Evolutionary conservation across 2,888 invertebrate genomes (phyloP), one percentile per base, ranked within the genome.

Genomic region (Diadromus collaris): DNA sequence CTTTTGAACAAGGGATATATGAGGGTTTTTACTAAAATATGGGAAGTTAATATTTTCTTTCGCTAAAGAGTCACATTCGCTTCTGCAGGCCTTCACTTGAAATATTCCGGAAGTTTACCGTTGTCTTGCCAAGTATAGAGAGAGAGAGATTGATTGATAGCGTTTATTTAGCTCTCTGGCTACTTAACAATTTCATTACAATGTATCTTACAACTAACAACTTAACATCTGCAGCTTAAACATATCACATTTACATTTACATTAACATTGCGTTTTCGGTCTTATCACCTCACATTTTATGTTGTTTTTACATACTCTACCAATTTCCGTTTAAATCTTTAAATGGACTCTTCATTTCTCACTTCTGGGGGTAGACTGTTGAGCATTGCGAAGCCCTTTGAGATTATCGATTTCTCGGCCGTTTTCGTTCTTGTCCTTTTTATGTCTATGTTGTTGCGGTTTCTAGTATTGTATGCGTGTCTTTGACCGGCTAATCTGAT

Each of bases 141-240:
- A n/a, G n/a, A n/a, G 9, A 34, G 34, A 7, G 60, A 60, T 60
- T 60, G 60, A 60, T 60, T 38, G 60, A 41, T 34, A 19, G 32
- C n/a, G 21, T 60, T 60, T 60, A 60, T 38, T 60, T 60, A 60
- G 60, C 60, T 44, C 32, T 21, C 1, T 2, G 32, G 60, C 60
- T 38, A 60, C 60, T 60, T 60, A 29, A 3, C 5, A 44, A 44
- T 13, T 44, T 13, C 44, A 44, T 29, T 27, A 1, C 56, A 29
- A 27, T 56, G 16, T 29, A 56, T 27, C 9, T 16, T 56, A 24
- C 27, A 1, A 56, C 3, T 7, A 24, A 29, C 24, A 13, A 2
- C 9, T 27, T 56, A 21, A 24, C 21, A 24, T 24, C 10, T 4
- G 6, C 2, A 1, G 9, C 13, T 27, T 24, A 13, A 29, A 24